Percentiles rank a stretch among this genome's conserved stretches.
Conservation (phyloP, 1,140 invertebrate genomes). For the Drosophila hydei region DNA sequence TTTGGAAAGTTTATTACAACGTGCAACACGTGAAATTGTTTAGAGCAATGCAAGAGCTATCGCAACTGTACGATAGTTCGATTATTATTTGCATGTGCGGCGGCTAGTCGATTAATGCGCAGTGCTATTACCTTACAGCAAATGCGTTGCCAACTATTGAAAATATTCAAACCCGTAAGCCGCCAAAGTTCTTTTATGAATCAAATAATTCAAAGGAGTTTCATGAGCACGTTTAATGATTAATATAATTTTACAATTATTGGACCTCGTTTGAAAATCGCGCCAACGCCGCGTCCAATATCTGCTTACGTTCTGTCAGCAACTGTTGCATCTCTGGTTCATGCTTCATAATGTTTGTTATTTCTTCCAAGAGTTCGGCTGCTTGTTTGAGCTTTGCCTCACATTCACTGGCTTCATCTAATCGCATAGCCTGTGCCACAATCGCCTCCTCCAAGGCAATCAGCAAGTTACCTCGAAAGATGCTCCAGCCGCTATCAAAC, state of each 20-base stretch:
- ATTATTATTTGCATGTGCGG: constrained; percentile 13
- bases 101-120: constrained; percentile 1
- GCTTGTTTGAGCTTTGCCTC: constrained; percentile 48
- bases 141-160: constrained; percentile 16
- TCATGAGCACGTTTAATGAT: too few relatives aligned
- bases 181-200: too few relatives aligned
- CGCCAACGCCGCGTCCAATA: constrained; percentile 43
- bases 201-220: too few relatives aligned
- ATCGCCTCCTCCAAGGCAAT: constrained; percentile 87
- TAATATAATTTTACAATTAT: too few relatives aligned
- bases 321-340: constrained; percentile 62
- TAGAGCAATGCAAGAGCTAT: background rate
- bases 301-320: constrained; percentile 37
- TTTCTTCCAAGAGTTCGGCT: constrained; percentile 44
- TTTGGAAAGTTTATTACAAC: constrained; percentile 13
- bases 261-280: constrained; percentile 26
- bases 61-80: constrained; percentile 2
- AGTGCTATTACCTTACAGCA: background rate
- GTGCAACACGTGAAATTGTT: constrained; percentile 51
- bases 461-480: constrained; percentile 87
- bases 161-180: background rate
- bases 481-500: constrained; percentile 87
- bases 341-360: constrained; percentile 63
- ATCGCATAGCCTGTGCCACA: constrained; percentile 85
- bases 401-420: constrained; percentile 34